phyloP scores from a whole-genome alignment of 1,140 invertebrate species.

The Scaptodrosophila lebanonensis region DNA sequence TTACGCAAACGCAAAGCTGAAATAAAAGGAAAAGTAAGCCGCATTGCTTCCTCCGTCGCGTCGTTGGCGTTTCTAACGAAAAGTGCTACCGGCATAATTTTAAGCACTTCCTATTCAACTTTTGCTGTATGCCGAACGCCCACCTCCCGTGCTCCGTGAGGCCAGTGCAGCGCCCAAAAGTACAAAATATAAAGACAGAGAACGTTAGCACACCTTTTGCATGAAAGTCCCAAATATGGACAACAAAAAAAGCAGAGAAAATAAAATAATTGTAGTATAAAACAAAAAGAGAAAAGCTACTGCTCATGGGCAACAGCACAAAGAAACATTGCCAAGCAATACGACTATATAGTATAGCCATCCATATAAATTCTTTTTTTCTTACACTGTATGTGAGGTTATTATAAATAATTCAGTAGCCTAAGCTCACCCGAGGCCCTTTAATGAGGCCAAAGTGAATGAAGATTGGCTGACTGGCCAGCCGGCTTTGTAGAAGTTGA shows the following conservation, averaged over 20 bases:
- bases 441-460: conserved; percentile 73
- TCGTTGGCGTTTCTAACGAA: conserved; percentile 25
- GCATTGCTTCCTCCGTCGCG: conserved; percentile 24
- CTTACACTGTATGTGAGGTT: conserved; percentile 21
- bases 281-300: conserved; percentile 4
- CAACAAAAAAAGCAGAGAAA: no score
- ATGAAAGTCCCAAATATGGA: no score
- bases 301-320: no score
- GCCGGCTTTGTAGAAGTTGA: conserved; percentile 64
- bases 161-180: no score
- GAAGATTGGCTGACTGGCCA: conserved; percentile 52
- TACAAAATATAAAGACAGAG: background rate
- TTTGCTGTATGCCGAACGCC: conserved; percentile 1
- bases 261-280: no score
- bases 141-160: no score
- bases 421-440: conserved; percentile 55
- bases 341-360: background rate
- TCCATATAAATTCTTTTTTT: conserved; percentile 20
- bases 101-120: conserved; percentile 42
- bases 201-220: background rate
- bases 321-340: no score
- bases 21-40: conserved; percentile 31
- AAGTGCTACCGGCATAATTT: conserved; percentile 47
- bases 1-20: conserved; percentile 15
- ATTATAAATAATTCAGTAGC: conserved; percentile 73